phyloP scores from a whole-genome alignment of 23 tunicate species.

The Ciona savignyi region DNA sequence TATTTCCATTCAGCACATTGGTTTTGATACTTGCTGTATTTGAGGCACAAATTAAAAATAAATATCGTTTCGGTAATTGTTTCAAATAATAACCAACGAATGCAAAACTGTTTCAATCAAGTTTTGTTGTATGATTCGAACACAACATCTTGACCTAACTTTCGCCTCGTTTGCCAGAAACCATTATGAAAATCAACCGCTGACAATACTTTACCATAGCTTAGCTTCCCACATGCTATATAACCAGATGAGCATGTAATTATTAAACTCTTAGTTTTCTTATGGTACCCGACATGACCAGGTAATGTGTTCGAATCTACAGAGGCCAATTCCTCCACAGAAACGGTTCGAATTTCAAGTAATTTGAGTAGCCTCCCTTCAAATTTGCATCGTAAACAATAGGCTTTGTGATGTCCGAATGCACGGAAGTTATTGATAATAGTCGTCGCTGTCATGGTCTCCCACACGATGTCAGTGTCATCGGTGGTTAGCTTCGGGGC shows the following conservation, averaged over 20 bases:
- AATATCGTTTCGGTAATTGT: too few relatives aligned
- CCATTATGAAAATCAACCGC: neutral
- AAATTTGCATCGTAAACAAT: neutral
- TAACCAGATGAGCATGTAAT: neutral
- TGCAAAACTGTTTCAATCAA: too few relatives aligned
- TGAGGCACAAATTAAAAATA: too few relatives aligned
- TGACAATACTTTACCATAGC: neutral
- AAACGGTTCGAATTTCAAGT: neutral
- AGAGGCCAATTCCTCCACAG: neutral
- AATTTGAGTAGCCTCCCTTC: neutral
- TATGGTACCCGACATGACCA: neutral
- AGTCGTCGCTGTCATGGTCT: neutral
- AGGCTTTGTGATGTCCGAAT: neutral
- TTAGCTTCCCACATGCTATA: neutral
- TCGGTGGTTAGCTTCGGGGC: neutral
- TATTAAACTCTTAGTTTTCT: neutral
- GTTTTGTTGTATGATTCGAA: too few relatives aligned
- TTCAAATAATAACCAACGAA: too few relatives aligned
- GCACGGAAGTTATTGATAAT: neutral
- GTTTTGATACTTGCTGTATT: too few relatives aligned
- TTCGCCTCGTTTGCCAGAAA: neutral
- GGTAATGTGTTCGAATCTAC: neutral
- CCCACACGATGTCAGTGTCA: neutral
- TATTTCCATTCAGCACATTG: too few relatives aligned
- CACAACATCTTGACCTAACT: neutral